A percentile compares a stretch with the other conserved stretches of the same genome.
Evolutionary conservation across 2,797 vertebrate species (phyloP).

Genomic region (Cercopithecus hamlyni): DNA sequence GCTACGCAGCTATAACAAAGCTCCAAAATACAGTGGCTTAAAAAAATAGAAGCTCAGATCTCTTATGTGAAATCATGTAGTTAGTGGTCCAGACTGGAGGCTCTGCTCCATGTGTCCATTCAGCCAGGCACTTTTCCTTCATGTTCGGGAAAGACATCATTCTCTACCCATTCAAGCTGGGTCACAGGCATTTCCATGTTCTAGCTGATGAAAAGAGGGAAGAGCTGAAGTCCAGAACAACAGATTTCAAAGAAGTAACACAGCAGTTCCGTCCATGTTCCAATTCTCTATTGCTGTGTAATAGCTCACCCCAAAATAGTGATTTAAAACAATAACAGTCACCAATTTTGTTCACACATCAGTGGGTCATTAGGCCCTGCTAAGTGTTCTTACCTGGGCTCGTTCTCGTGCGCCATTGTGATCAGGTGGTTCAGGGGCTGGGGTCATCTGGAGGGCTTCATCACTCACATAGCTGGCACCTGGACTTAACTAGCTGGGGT

Average conservation of each 20-base stretch:
- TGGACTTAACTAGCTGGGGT: neutral
- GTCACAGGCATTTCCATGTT: neutral
- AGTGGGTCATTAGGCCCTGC: neutral
- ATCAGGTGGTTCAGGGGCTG: neutral
- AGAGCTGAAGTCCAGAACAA: neutral
- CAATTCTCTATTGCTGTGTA: neutral
- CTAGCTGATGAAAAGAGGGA: neutral
- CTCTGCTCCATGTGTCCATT: neutral
- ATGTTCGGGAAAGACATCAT: neutral
- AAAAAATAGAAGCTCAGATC: neutral
- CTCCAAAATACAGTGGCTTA: neutral
- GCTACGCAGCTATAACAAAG: neutral
- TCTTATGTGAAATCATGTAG: neutral
- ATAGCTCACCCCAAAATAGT: neutral
- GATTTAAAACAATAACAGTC: neutral
- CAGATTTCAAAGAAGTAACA: neutral
- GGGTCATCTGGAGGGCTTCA: neutral
- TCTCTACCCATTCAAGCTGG: neutral
- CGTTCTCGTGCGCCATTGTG: neutral
- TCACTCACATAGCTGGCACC: neutral
- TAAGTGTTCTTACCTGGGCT: neutral
- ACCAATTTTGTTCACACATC: neutral
- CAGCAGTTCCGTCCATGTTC: neutral
- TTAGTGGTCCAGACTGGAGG: neutral
- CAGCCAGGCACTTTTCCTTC: neutral